Evolutionary conservation across 2,888 invertebrate genomes (phyloP).

Genomic region (Amblyjoppa proteus): DNA sequence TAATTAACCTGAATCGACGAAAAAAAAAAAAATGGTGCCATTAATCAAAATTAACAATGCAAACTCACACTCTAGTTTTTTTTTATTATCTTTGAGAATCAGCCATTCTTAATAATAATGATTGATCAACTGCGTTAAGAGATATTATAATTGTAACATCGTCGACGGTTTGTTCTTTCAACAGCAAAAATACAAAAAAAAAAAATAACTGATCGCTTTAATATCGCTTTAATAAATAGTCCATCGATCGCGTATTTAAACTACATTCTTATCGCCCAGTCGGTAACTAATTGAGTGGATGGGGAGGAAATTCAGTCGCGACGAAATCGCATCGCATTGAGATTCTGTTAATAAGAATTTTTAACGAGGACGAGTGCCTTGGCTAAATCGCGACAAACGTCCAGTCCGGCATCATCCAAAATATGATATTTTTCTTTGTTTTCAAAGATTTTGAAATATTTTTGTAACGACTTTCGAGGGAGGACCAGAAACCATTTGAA

Average conservation of each 20-base stretch:
- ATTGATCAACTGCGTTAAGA: conserved; percentile 3
- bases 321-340: conserved; percentile 8
- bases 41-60: background rate
- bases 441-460: conserved; percentile 1
- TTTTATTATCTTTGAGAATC: conserved; percentile 34
- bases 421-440: background rate
- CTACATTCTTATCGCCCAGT: background rate
- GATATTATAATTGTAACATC: conserved; percentile 11
- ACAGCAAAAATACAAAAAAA: background rate
- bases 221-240: conserved; percentile 1
- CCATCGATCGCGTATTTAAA: background rate
- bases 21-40: background rate
- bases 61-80: background rate
- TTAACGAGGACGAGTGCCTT: background rate
- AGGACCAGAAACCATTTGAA: conserved; percentile 10
- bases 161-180: background rate
- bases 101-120: conserved; percentile 14
- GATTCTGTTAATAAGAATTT: conserved; percentile 4
- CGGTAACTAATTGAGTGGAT: background rate
- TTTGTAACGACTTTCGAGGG: conserved; percentile 31
- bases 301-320: no score
- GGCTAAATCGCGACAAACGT: background rate
- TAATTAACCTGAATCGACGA: conserved; percentile 43
- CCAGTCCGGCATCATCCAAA: background rate
- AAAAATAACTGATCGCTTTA: background rate